Conservation (phyloP, 1,140 invertebrate genomes). For the Saccostrea echinata region DNA sequence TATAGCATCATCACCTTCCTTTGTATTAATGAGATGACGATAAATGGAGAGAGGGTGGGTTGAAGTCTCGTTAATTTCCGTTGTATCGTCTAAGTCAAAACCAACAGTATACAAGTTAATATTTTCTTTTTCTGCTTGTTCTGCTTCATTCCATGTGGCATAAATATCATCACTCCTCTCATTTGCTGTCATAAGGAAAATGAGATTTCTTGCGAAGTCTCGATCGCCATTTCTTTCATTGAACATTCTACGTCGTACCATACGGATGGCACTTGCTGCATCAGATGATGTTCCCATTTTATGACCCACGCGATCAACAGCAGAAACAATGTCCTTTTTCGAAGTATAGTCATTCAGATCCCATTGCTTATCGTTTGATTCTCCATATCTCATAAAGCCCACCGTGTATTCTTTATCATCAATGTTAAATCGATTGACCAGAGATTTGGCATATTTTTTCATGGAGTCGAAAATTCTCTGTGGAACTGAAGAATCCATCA, state of each 20-base stretch:
- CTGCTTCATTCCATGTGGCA: conserved; percentile 65
- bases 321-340: conserved; percentile 58
- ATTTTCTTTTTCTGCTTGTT: conserved; percentile 58
- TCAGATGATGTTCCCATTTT: conserved; percentile 63
- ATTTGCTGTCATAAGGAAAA: conserved; percentile 66
- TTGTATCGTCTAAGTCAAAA: conserved; percentile 64
- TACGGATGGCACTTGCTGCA: conserved; percentile 65
- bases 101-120: conserved; percentile 70
- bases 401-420: conserved; percentile 62
- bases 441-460: conserved; percentile 39
- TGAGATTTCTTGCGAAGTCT: conserved; percentile 63
- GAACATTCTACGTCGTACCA: conserved; percentile 66
- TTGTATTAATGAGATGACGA: conserved; percentile 40
- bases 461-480: conserved; percentile 49
- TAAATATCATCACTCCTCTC: conserved; percentile 68
- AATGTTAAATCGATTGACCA: conserved; percentile 46
- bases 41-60: conserved; percentile 51
- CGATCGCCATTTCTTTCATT: conserved; percentile 65
- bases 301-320: conserved; percentile 66
- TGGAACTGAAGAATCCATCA: conserved; percentile 61
- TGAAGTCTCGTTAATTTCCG: conserved; percentile 63
- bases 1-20: not conserved
- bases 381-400: conserved; percentile 68
- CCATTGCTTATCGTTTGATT: conserved; percentile 61
- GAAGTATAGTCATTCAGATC: conserved; percentile 60